phyloP scores from a whole-genome alignment of 1,140 invertebrate genomes.

The Leptoteleia sp. region DNA sequence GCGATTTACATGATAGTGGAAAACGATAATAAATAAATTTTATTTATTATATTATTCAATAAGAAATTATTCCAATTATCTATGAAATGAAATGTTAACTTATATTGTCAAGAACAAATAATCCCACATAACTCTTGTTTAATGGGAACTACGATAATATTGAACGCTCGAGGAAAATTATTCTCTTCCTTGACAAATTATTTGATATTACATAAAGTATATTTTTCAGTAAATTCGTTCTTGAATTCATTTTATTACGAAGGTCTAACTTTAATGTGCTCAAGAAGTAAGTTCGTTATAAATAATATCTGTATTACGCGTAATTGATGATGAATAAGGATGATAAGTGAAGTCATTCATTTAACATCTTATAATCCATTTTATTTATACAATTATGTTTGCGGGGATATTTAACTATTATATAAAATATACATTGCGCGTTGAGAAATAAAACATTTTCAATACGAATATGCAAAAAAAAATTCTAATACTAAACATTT shows the following conservation, averaged over 20 bases:
- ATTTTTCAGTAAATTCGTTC: constrained; percentile 51
- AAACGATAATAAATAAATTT: too few species aligned
- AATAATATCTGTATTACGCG: constrained; percentile 55
- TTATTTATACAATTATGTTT: constrained; percentile 18
- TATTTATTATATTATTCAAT: neutral
- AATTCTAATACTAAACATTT: too few species aligned
- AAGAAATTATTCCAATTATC: constrained; percentile 23
- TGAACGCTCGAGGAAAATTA: constrained; percentile 50
- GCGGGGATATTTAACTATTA: too few species aligned
- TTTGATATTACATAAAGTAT: constrained; percentile 54
- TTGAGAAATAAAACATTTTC: too few species aligned
- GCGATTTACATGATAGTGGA: too few species aligned
- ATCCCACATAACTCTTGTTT: constrained; percentile 42
- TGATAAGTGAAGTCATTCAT: constrained; percentile 23
- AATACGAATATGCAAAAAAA: too few species aligned
- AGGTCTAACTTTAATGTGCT: constrained; percentile 50
- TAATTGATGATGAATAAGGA: constrained; percentile 46
- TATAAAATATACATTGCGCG: too few species aligned
- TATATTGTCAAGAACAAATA: constrained; percentile 24
- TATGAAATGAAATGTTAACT: constrained; percentile 1
- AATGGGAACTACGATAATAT: constrained; percentile 49
- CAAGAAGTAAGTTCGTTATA: constrained; percentile 55
- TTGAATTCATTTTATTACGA: constrained; percentile 65
- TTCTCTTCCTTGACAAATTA: constrained; percentile 61
- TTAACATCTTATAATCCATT: constrained; percentile 27